Evolutionary conservation across 2,797 vertebrate species (phyloP).

Genomic region (Telmatherina bonti): DNA sequence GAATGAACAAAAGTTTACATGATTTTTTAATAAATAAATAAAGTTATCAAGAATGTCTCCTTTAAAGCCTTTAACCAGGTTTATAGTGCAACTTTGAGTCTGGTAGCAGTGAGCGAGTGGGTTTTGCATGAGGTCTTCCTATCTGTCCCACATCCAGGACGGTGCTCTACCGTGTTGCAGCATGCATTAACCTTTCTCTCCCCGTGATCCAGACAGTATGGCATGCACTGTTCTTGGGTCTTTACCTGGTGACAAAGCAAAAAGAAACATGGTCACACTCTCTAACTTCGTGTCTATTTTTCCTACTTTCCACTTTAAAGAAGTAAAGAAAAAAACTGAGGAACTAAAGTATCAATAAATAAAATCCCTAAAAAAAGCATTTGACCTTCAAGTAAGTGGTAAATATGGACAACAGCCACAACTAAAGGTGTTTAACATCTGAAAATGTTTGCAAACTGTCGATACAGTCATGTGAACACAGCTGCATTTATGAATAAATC

Average conservation of each 20-base stretch:
- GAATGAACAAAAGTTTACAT: not conserved
- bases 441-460: too few relatives aligned
- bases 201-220: constrained; percentile 15
- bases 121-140: constrained; percentile 33
- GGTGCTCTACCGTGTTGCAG: constrained; percentile 17
- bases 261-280: constrained; percentile 13
- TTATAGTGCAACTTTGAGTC: constrained; percentile 4
- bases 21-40: constrained; percentile 22
- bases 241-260: constrained; percentile 55
- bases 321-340: too few relatives aligned
- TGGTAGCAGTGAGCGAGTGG: not conserved
- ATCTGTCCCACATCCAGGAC: constrained; percentile 3
- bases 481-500: too few relatives aligned
- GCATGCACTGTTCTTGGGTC: constrained; percentile 25
- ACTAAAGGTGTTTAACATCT: too few relatives aligned
- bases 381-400: not conserved
- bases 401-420: too few relatives aligned
- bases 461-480: too few relatives aligned
- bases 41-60: constrained; percentile 21
- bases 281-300: not conserved
- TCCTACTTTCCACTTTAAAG: not conserved
- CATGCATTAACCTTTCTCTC: constrained; percentile 40
- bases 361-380: not conserved
- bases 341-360: too few relatives aligned
- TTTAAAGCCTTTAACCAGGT: not conserved